These are phyloP conservation scores for Choloepus hoffmanni DNA, from an alignment of 2,113 vertebrate genomes.

Conservation along the genomic window DNA sequence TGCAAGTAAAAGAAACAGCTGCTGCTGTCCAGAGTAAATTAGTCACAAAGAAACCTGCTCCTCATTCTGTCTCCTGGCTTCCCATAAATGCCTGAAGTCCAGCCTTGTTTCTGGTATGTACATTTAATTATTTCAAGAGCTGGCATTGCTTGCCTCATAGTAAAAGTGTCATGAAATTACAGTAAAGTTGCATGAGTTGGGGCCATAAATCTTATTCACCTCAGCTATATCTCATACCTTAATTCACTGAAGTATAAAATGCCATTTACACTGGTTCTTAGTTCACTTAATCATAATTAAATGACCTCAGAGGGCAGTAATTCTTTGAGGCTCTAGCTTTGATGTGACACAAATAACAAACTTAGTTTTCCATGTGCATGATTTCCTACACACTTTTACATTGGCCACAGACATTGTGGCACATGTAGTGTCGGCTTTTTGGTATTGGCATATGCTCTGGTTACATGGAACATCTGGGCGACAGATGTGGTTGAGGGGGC, in stretches of 20 bases:
- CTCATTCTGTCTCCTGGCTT: constrained; percentile 72
- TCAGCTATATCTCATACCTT: constrained; percentile 87
- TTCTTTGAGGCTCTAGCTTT: constrained; percentile 85
- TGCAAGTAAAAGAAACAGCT: constrained; percentile 74
- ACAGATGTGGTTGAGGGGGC: constrained; percentile 87
- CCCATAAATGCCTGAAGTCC: constrained; percentile 76
- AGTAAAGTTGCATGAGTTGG: constrained; percentile 87
- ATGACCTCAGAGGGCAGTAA: constrained; percentile 88
- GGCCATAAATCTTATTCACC: constrained; percentile 88
- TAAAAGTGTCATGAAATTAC: constrained; percentile 87
- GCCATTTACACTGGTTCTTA: constrained; percentile 87
- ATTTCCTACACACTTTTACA: constrained; percentile 83
- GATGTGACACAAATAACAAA: constrained; percentile 90
- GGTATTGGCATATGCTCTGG: constrained; percentile 85
- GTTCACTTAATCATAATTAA: constrained; percentile 90
- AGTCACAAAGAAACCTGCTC: constrained; percentile 73
- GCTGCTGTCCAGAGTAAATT: constrained; percentile 67
- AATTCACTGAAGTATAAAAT: constrained; percentile 89
- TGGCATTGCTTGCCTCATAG: constrained; percentile 80
- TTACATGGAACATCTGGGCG: constrained; percentile 87
- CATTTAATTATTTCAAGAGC: constrained; percentile 87
- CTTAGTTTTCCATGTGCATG: constrained; percentile 83
- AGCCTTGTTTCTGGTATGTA: constrained; percentile 78
- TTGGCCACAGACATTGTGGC: constrained; percentile 79
- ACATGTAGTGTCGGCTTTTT: constrained; percentile 83